Evolutionary conservation across 2,888 invertebrate species (phyloP), one percentile per base, ranked within the genome.

Genomic region (Auanema sp.): DNA sequence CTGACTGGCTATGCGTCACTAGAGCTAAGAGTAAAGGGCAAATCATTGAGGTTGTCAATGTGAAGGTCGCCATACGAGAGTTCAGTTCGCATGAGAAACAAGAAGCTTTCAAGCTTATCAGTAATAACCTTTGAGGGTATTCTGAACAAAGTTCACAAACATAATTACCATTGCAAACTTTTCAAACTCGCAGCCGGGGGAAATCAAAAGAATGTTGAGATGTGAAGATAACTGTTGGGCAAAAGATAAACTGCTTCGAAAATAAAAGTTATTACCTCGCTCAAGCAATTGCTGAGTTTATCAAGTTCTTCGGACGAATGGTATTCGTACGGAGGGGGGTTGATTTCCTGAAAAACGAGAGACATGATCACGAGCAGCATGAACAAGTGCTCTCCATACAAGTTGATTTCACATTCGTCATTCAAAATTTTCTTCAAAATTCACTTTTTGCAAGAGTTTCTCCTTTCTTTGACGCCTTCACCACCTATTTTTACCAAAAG

Each of bases 261-360:
- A 47, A 21, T 47, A 21, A 47, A n/a, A 52, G 52, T 18, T 52
- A 52, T 58, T 21, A 81, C 81, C 72, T 81, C 81, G 41, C 79
- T 79, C 50, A 81, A 68, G 43, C 81, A 80, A 47, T 66, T 75
- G 67, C 79, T 81, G 64, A 81, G 66, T 47, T 79, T 79, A 71
- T 81, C 81, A 63, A 81, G 64, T 33, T 80, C 80, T 24, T 81
- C 79, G 10, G 79, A 78, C n/a, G 71, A 70, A 51, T 65, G 53
- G 40, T 58, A 65, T 12, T 74, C 76, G 49, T 33, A 33, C 33
- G 33, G 33, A 33, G 33, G 58, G 58, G 40, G 69, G 59, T 60
- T 60, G 23, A 53, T 50, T 24, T 60, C 59, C 59, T 60, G 59
- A 24, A 51, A 52, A 12, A 58, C 33, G 8, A 8, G 8, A 8